Conservation (phyloP, 2,888 invertebrate genomes). For the Drosophila aldrichi region DNA sequence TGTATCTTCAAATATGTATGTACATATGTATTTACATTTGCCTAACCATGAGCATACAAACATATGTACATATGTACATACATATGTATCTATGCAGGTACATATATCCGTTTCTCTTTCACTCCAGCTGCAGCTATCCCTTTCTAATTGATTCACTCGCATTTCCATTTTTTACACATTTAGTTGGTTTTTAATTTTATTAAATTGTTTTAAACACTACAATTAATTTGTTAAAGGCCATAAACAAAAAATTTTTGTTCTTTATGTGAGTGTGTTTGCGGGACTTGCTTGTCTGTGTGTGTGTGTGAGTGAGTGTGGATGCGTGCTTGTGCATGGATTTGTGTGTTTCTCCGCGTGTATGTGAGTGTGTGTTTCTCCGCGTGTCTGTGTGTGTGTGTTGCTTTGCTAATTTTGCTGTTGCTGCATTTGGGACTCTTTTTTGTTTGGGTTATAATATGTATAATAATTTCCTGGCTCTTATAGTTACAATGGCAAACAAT, state of each 20-base stretch:
- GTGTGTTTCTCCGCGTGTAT: neutral
- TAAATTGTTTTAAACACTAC: slow-evolving; percentile 69
- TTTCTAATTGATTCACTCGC: slow-evolving; percentile 1
- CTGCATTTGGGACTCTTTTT: slow-evolving; percentile 10
- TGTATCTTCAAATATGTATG: too few species aligned
- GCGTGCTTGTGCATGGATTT: neutral
- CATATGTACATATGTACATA: too few species aligned
- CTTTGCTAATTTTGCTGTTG: slow-evolving; percentile 20
- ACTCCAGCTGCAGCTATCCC: neutral
- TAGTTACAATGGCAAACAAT: slow-evolving; percentile 61
- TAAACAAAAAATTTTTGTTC: slow-evolving; percentile 60
- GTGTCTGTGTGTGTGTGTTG: neutral
- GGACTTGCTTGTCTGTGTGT: slow-evolving; percentile 1
- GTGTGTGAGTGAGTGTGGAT: neutral
- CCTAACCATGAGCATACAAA: too few species aligned
- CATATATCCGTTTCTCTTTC: neutral
- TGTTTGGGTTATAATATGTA: slow-evolving; percentile 16
- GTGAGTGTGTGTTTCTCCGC: neutral
- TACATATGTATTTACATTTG: too few species aligned
- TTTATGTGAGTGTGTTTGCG: slow-evolving; percentile 12
- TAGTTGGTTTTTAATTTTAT: slow-evolving; percentile 47
- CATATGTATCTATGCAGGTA: too few species aligned
- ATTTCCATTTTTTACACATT: slow-evolving; percentile 31
- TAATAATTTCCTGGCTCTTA: slow-evolving; percentile 39
- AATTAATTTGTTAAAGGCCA: slow-evolving; percentile 72